Base-by-base conservation (phyloP, 2,797 vertebrate species). In the Lagothrix lagotricha region DNA sequence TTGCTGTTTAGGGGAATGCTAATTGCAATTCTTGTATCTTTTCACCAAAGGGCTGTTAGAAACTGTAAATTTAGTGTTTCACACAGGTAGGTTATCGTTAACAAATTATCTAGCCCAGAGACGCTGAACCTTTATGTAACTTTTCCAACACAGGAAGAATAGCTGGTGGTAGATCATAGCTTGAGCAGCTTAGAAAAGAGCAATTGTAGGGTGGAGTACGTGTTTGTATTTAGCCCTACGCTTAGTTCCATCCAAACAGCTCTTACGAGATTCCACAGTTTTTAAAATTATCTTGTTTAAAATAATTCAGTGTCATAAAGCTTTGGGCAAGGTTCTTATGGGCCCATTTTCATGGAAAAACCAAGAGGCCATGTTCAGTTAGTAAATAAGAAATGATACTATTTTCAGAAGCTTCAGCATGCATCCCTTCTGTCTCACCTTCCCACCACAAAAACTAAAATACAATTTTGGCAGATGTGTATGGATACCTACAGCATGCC, bases 1-100 rank as follows among this genome's bases (percentile, higher is more conserved):
- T 96, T 90, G 57, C 77, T 96, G 20, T 90, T 94, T 70, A 64
- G 73, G 24, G 52, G 39, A 92, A 80, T 88, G 81, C 82, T 92
- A 92, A 96, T 76, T 97, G 54, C 54, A 95, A 44, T 86, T 89
- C 81, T 96, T 52, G 5, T 95, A 67, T 97, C 96, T 95, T 94
- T 93, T 88, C 44, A 86, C 73, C 92, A 94, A 93, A 64, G 81
- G 93, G 70, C 88, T 93, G 12, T 88, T 96, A 94, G 52, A 85
- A 95, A 83, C 90, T 90, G 72, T 97, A 92, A 94, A 94, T 79
- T 72, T 67, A 96, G 61, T 79, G n/a, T 83, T 96, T 95, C 87
- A 76, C 72, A 52, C 57, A 95, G 77, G 81, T 96, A 84, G 52
- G 41, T 93, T 93, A 88, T 93, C 72, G 89, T 86, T 86, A 94